phyloP scores from a whole-genome alignment of 2,888 invertebrate genomes.

The Phasia obesa region DNA sequence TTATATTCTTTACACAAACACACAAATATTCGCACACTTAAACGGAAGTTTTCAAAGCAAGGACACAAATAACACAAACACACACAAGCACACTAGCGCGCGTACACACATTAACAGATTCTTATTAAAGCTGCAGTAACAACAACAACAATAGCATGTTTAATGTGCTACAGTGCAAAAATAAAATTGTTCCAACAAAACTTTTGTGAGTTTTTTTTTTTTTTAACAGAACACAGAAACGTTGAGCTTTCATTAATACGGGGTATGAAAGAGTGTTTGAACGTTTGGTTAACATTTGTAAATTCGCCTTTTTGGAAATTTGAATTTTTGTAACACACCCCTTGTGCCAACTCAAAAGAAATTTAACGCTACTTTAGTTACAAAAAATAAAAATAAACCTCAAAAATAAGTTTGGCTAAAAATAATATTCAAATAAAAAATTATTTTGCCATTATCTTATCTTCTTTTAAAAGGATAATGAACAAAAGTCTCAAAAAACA shows the following conservation, averaged over 20 bases:
- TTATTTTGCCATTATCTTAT: constrained; percentile 36
- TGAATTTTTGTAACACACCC: constrained; percentile 9
- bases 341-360: constrained; percentile 25
- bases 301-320: constrained; percentile 19
- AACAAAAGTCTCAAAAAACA: constrained; percentile 7
- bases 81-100: constrained; percentile 1
- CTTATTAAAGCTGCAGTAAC: constrained; percentile 20
- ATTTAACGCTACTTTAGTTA: constrained; percentile 47
- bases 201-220: constrained; percentile 18
- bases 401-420: constrained; percentile 25
- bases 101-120: neutral
- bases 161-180: constrained; percentile 19
- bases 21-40: neutral
- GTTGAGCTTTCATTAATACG: constrained; percentile 12
- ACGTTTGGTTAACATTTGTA: constrained; percentile 33
- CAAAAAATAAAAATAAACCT: constrained; percentile 33
- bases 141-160: constrained; percentile 6
- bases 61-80: neutral
- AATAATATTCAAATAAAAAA: constrained; percentile 25
- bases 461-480: constrained; percentile 37
- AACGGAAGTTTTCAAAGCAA: constrained; percentile 40
- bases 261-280: neutral
- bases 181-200: constrained; percentile 3
- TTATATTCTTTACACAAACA: constrained; percentile 44
- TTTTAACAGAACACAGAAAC: constrained; percentile 15